Conservation (phyloP, 2,113 vertebrate genomes). For the Elachura formosa region DNA sequence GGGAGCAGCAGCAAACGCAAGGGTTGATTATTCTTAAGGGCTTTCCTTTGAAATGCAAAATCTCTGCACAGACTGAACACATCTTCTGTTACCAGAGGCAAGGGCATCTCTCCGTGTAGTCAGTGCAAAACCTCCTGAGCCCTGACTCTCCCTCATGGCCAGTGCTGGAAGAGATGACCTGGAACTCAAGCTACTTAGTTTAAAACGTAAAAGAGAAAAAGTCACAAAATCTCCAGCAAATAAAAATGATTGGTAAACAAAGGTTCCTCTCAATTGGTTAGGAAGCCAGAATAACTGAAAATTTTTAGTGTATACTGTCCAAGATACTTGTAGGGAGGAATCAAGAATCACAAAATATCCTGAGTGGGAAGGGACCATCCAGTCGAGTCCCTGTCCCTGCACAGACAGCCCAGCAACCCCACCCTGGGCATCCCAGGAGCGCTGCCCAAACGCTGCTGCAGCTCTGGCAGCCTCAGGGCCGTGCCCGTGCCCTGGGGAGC, state of each 20-base stretch:
- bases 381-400: accelerated
- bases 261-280: not conserved
- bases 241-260: not conserved
- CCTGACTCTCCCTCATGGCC: not conserved
- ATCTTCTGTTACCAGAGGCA: not conserved
- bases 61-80: not conserved
- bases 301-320: not conserved
- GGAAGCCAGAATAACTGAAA: not conserved
- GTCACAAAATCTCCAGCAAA: not conserved
- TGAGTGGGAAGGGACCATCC: not conserved
- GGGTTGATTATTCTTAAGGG: not conserved
- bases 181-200: not conserved
- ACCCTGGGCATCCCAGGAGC: accelerated
- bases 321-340: not conserved
- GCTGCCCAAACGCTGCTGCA: accelerated
- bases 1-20: not conserved
- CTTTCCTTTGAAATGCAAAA: not conserved
- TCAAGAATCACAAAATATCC: not conserved
- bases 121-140: not conserved
- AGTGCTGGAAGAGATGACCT: not conserved
- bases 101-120: not conserved
- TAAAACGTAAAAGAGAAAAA: not conserved
- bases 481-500: not conserved
- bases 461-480: not conserved
- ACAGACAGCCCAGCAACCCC: not conserved